Conservation (phyloP, 2,888 invertebrate species). For the Sisyra terminalis region DNA sequence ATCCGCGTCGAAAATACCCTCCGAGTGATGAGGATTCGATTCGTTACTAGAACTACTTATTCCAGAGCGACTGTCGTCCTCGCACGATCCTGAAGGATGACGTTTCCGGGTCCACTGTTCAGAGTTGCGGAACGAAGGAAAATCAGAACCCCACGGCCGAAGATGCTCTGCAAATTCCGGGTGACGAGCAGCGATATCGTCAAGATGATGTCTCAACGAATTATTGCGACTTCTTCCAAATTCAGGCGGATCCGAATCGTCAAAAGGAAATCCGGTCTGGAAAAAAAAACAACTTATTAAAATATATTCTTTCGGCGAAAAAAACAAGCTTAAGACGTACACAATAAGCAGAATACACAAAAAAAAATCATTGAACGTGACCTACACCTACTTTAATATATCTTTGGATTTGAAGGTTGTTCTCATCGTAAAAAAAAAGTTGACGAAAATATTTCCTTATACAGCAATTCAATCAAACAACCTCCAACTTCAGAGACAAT, state of each 20-base stretch:
- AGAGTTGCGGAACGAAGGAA: slow-evolving; percentile 5
- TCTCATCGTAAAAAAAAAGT: too few relatives aligned
- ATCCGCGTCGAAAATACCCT: slow-evolving; percentile 19
- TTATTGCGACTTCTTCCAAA: slow-evolving; percentile 21
- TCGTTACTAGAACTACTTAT: slow-evolving; percentile 1
- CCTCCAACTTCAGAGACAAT: too few relatives aligned
- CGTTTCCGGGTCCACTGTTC: slow-evolving; percentile 1
- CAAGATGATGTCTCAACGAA: slow-evolving; percentile 37
- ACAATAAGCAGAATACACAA: too few relatives aligned
- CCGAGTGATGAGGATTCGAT: slow-evolving; percentile 19
- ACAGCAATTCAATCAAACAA: too few relatives aligned
- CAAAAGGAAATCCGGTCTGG: slow-evolving; percentile 52
- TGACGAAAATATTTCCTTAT: too few relatives aligned
- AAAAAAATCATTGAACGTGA: too few relatives aligned
- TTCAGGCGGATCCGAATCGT: slow-evolving; percentile 28
- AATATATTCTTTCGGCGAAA: background rate
- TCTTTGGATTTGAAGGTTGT: too few relatives aligned
- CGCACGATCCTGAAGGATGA: slow-evolving; percentile 6
- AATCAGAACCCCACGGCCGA: slow-evolving; percentile 22
- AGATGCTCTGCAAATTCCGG: slow-evolving; percentile 60
- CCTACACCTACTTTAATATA: too few relatives aligned
- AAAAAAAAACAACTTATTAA: slow-evolving; percentile 16
- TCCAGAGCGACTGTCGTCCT: slow-evolving; percentile 5
- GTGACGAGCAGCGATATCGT: slow-evolving; percentile 53
- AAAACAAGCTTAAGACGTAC: background rate